Conservation (phyloP, 2,888 invertebrate genomes). For the Chaitophorus viminalis region DNA sequence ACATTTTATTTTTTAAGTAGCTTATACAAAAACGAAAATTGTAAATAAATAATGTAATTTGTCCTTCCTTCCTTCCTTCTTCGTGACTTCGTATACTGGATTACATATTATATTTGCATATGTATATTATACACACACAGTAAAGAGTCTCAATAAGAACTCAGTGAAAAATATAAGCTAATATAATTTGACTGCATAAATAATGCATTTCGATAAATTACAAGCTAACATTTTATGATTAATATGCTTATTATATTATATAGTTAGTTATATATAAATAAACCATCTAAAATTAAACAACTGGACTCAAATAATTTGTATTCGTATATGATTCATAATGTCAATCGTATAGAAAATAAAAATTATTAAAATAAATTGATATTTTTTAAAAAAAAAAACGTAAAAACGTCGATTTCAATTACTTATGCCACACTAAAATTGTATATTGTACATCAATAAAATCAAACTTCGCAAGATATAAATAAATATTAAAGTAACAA, state of each 20-base stretch:
- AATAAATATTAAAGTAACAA: not conserved
- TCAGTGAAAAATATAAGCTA: not conserved
- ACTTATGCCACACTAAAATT: not conserved
- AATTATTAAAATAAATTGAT: too few species aligned
- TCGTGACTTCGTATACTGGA: not conserved
- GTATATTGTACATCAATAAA: not conserved
- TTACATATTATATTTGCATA: not conserved
- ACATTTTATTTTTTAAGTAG: constrained; percentile 31
- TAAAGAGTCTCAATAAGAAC: not conserved
- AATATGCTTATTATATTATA: not conserved
- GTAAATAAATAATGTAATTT: not conserved
- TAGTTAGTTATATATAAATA: not conserved
- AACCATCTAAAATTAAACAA: not conserved
- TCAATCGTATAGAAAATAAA: not conserved
- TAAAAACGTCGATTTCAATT: not conserved
- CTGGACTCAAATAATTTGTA: not conserved
- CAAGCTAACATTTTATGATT: not conserved
- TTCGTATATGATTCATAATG: not conserved
- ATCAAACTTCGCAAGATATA: constrained; percentile 19
- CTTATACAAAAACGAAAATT: not conserved
- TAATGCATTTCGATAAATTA: not conserved
- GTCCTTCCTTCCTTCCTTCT: not conserved
- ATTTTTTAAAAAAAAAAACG: constrained; percentile 17
- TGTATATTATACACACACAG: not conserved
- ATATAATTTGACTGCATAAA: not conserved